phyloP scores from a whole-genome alignment of 2,113 vertebrate genomes.

The Scytalopus superciliaris region DNA sequence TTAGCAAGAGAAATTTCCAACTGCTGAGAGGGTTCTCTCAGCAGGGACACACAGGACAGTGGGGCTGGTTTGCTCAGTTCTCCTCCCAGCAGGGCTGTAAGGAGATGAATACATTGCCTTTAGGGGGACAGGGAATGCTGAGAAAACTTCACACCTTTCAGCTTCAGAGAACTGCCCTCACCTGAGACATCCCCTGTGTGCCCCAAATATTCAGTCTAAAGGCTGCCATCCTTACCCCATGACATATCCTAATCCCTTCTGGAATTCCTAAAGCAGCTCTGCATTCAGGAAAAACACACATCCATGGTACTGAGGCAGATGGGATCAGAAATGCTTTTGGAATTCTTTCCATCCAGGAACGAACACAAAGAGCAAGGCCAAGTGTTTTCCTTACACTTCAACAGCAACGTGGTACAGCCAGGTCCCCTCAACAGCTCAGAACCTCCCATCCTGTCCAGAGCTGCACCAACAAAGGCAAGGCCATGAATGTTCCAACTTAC shows the following conservation, averaged over 20 bases:
- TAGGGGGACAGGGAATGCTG: background rate
- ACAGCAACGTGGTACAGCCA: background rate
- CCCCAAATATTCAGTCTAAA: background rate
- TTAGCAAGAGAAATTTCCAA: background rate
- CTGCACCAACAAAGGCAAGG: background rate
- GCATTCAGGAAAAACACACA: background rate
- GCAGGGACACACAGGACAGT: background rate
- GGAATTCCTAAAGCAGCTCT: background rate
- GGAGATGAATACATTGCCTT: background rate
- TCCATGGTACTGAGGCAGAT: background rate
- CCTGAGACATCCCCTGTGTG: background rate
- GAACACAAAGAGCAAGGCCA: background rate
- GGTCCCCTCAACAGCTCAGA: background rate
- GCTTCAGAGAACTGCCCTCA: background rate
- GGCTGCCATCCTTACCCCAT: background rate
- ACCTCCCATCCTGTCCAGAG: background rate
- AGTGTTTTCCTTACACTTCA: background rate
- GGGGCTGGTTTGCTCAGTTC: background rate
- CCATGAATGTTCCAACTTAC: slow-evolving; percentile 70
- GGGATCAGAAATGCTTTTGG: background rate
- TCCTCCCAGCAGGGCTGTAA: background rate
- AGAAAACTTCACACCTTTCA: background rate
- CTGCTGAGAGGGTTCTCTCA: background rate
- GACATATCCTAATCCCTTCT: background rate
- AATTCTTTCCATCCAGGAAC: background rate